A percentile compares a stretch with the other conserved stretches of the same genome.
Conservation (phyloP, 2,113 vertebrate genomes). For the Agapornis roseicollis region DNA sequence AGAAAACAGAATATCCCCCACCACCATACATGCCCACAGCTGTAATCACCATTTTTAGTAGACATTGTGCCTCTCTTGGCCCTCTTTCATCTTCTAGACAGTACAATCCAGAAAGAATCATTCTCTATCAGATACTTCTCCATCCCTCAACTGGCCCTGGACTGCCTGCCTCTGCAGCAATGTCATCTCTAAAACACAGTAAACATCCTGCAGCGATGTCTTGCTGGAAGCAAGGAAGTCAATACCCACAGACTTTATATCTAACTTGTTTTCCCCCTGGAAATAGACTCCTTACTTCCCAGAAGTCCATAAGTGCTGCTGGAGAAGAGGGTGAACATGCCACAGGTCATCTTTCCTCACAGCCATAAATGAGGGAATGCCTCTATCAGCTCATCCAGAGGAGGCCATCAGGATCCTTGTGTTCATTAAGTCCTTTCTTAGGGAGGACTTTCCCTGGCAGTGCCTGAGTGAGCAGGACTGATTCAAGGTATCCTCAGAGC, state of each 20-base stretch:
- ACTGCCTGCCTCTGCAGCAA: neutral
- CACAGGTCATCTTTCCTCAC: rapidly evolving
- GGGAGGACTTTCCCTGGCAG: rapidly evolving
- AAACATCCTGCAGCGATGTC: neutral
- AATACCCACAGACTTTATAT: neutral
- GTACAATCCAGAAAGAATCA: neutral
- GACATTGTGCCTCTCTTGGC: neutral
- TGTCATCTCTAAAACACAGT: neutral
- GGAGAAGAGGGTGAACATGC: neutral
- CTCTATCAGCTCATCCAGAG: neutral
- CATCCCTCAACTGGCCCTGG: neutral
- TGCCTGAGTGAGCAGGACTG: neutral
- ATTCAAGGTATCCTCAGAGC: neutral
- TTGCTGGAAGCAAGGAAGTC: neutral
- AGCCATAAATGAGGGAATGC: neutral
- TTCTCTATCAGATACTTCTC: neutral
- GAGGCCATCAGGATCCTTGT: rapidly evolving
- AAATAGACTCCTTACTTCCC: neutral
- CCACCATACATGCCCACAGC: neutral
- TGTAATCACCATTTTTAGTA: slow-evolving; percentile 9
- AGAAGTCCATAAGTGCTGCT: neutral
- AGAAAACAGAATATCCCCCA: slow-evolving; percentile 1
- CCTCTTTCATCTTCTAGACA: slow-evolving; percentile 35
- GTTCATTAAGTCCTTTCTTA: neutral
- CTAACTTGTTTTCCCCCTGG: neutral